Percentiles rank a stretch among this genome's conserved stretches.
phyloP scores from a whole-genome alignment of 1,140 invertebrate genomes.

The Drosophila subobscura region DNA sequence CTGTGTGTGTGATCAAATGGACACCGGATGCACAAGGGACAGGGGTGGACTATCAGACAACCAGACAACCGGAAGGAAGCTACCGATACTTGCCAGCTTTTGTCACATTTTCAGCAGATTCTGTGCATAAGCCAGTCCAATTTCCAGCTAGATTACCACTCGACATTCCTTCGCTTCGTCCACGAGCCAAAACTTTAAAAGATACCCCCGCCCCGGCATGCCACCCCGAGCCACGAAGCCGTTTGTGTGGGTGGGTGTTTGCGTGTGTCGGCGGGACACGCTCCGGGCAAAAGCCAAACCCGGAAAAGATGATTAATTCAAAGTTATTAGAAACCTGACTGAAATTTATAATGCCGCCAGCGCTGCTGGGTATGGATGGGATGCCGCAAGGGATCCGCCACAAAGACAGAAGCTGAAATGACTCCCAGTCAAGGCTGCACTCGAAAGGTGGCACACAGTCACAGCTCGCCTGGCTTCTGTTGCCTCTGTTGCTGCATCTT shows the following conservation, averaged over 20 bases:
- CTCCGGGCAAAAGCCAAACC: constrained; percentile 42
- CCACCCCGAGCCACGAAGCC: not conserved
- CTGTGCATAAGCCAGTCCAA: constrained; percentile 67
- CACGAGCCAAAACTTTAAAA: constrained; percentile 41
- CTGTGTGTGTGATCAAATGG: constrained; percentile 34
- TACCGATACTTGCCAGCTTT: constrained; percentile 44
- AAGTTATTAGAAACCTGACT: constrained; percentile 83
- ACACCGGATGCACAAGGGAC: constrained; percentile 13
- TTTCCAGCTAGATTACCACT: constrained; percentile 70
- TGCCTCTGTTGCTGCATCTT: too few relatives aligned
- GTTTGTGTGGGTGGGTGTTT: constrained; percentile 10
- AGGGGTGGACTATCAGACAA: not conserved
- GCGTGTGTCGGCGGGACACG: constrained; percentile 31
- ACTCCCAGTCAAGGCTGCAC: too few relatives aligned
- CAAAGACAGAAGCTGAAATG: constrained; percentile 2
- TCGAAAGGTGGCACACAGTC: too few relatives aligned
- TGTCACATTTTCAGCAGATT: constrained; percentile 65
- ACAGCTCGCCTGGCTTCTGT: too few relatives aligned
- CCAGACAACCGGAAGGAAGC: constrained; percentile 38
- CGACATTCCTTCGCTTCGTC: constrained; percentile 55
- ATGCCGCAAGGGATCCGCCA: not conserved
- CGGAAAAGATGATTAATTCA: constrained; percentile 83
- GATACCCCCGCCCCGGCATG: too few relatives aligned
- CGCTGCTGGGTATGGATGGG: constrained; percentile 3
- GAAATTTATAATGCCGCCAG: constrained; percentile 76